Evolutionary conservation across 2,797 vertebrate species (phyloP).

Genomic region (Enoplosus armatus): DNA sequence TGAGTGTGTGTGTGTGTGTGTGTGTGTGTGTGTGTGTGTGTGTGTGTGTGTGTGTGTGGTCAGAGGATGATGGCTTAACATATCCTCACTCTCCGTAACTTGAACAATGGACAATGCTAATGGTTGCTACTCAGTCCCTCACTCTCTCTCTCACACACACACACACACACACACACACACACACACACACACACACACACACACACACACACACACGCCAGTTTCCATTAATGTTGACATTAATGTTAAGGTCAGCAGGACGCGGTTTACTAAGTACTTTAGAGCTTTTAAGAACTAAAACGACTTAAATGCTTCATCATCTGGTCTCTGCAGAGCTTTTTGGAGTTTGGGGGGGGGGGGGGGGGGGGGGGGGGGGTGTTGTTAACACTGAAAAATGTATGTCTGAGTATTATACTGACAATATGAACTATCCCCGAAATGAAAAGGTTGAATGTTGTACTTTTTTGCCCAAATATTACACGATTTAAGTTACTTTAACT

Average conservation of each 20-base stretch:
- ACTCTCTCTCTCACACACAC: neutral
- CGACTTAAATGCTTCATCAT: conserved; percentile 38
- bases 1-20: conserved; percentile 7
- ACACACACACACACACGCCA: conserved; percentile 1
- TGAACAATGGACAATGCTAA: conserved; percentile 45
- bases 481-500: too few species aligned
- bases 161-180: conserved; percentile 27
- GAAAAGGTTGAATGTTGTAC: neutral
- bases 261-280: conserved; percentile 44
- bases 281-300: conserved; percentile 53
- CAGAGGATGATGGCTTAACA: conserved; percentile 38
- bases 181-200: conserved; percentile 30
- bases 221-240: conserved; percentile 37
- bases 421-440: neutral
- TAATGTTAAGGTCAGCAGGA: conserved; percentile 52
- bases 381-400: neutral
- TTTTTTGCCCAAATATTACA: neutral
- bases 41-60: conserved; percentile 10
- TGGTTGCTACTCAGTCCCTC: neutral
- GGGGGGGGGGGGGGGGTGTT: too few species aligned
- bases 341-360: too few species aligned
- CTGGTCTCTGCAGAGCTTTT: conserved; percentile 23
- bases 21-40: neutral
- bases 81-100: conserved; percentile 19
- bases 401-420: neutral